Percentiles rank a stretch among this genome's conserved stretches.
Conservation (phyloP, 2,113 vertebrate genomes). For the Castor canadensis region DNA sequence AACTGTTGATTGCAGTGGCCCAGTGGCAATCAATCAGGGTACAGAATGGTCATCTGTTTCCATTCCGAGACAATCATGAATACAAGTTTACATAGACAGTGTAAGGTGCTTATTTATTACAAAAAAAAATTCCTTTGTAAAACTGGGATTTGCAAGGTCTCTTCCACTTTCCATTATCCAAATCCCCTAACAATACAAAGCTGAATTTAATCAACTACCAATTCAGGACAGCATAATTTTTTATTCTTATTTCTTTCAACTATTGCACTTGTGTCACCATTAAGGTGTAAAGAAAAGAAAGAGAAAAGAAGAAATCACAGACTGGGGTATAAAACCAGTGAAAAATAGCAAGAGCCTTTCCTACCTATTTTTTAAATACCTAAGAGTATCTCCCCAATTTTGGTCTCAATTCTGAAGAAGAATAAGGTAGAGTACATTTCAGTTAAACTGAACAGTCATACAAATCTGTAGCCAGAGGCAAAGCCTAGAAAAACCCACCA, state of each 20-base stretch:
- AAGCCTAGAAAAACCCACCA: background rate
- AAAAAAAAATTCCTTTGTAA: background rate
- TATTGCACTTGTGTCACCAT: background rate
- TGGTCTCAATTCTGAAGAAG: background rate
- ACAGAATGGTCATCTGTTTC: background rate
- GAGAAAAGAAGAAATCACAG: background rate
- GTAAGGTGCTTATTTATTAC: background rate
- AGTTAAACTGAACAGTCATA: background rate
- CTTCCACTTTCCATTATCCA: background rate
- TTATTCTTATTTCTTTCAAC: conserved; percentile 17
- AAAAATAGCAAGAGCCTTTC: background rate
- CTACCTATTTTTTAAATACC: background rate
- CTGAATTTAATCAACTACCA: conserved; percentile 27
- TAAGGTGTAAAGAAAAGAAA: background rate
- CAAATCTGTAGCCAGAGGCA: background rate
- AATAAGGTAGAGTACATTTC: background rate
- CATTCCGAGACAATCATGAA: background rate
- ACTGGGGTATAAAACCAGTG: background rate
- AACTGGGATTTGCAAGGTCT: background rate
- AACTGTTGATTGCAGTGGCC: background rate
- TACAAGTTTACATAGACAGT: background rate
- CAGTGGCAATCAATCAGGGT: background rate
- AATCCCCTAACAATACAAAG: background rate
- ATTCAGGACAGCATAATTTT: conserved; percentile 17
- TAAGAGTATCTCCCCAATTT: background rate